Base-by-base conservation (phyloP, 30 jellyfish, hydroid and myxozoan genomes). In the Phacellophora camtschatica region DNA sequence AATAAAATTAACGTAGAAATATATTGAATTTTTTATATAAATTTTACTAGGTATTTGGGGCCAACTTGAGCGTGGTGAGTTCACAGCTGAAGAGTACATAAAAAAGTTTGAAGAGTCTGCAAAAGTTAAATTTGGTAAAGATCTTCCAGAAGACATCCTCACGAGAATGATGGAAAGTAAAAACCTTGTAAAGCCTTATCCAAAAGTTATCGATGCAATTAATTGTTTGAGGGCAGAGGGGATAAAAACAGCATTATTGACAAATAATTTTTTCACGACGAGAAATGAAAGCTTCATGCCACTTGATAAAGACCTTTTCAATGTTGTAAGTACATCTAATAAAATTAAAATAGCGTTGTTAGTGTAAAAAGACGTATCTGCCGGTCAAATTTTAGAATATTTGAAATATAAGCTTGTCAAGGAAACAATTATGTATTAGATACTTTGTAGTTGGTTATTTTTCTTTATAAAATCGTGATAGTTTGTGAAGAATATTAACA, bases 311-410 rank as follows among this genome's bases (percentile, higher is more conserved):
- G 41, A 54, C 3, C 78, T 90, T 4, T 90, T 90, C 67, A 88
- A 84, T 65, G 96, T 71, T 81, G 98, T 90, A 76, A 71, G 97
- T 32, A 25, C n/a, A 15, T n/a, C n/a, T n/a, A n/a, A n/a, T n/a
- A n/a, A n/a, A n/a, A n/a, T n/a, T n/a, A n/a, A n/a, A n/a, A n/a
- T n/a, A n/a, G n/a, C n/a, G n/a, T n/a, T n/a, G n/a, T n/a, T n/a
- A n/a, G n/a, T n/a, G n/a, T n/a, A n/a, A n/a, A n/a, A n/a, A n/a
- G n/a, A n/a, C n/a, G n/a, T n/a, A n/a, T n/a, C n/a, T n/a, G n/a
- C n/a, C n/a, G n/a, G n/a, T n/a, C n/a, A n/a, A n/a, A n/a, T n/a
- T n/a, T n/a, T n/a, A n/a, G n/a, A n/a, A n/a, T n/a, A n/a, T n/a
- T n/a, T n/a, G n/a, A n/a, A n/a, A n/a, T n/a, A n/a, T n/a, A n/a